Base-by-base conservation (phyloP, 2,113 vertebrate genomes). In the Menidia beryllina region DNA sequence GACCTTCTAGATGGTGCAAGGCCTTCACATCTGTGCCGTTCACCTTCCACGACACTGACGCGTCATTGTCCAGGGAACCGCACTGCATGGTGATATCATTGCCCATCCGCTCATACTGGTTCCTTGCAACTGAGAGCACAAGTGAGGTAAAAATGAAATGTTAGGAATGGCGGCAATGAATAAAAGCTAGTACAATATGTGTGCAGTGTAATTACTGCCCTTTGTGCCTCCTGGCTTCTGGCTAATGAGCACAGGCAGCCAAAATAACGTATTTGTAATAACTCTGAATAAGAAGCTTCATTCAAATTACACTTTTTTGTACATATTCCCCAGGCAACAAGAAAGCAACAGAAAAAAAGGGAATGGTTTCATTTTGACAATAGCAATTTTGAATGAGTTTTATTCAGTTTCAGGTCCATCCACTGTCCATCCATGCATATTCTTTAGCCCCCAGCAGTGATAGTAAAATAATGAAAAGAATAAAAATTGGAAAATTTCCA, bases 31-130 rank as follows among this genome's bases (percentile, higher is more conserved):
- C 96, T 0, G 96, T 97, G 48, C 96, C 96, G 0, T 98, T 98
- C 66, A 91, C 96, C n/a, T 94, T 95, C 98, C 97, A 99, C 7
- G 95, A 96, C 56, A 97, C 97, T 0, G 94, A 91, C 0, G 95
- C 92, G 0, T 96, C 94, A 63, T 92, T 93, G 79, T 94, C 95
- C 87, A 98, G 91, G 9, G 95, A 93, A 68, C 96, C 97, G 21
- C 98, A 99, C 30, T 93, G 94, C 94, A 99, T 94, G 59, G 95
- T 97, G 84, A 97, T 96, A 0, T 98, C 95, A 0, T 94, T 93
- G 3, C 94, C 95, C 68, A 97, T 93, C 43, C 91, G 92, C 82
- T 96, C 96, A 0, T 97, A 98, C 69, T 98, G 96, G 77, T 85
- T 83, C 36, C 93, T 94, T 38, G 86, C 86, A n/a, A 94, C 97